Conservation (phyloP, 2,113 vertebrate genomes). For the Tricholaema leucomelas region DNA sequence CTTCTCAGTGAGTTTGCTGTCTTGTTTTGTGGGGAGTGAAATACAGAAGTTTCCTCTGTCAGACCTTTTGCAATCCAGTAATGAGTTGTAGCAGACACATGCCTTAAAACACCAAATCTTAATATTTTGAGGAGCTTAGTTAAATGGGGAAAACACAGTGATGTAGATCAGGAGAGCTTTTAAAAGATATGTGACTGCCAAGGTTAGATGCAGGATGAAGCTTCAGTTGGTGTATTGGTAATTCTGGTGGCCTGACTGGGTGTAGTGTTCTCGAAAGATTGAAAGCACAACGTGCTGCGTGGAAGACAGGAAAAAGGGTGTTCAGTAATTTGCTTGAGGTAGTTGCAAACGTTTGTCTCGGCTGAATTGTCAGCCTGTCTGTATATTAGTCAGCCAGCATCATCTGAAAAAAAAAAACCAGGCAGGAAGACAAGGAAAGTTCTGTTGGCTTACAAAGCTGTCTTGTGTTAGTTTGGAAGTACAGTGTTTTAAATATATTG, state of each 20-base stretch:
- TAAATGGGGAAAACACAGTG: no score
- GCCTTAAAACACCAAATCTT: neutral
- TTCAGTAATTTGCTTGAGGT: slow-evolving; percentile 13
- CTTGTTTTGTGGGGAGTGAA: neutral
- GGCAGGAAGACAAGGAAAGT: slow-evolving; percentile 38
- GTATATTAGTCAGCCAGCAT: slow-evolving; percentile 34
- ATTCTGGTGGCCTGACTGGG: neutral
- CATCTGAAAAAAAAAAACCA: neutral
- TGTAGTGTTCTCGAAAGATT: neutral
- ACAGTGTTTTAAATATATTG: neutral
- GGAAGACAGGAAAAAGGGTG: neutral
- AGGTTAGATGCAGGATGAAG: neutral
- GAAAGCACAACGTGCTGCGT: neutral
- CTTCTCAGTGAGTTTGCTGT: neutral
- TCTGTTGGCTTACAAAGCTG: slow-evolving; percentile 63
- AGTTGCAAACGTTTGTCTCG: neutral
- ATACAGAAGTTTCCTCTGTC: neutral
- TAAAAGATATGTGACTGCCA: neutral
- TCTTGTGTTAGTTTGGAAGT: slow-evolving; percentile 30
- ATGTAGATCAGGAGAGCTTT: neutral
- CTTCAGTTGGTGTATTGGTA: neutral
- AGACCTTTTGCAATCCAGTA: neutral
- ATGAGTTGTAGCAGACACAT: fast-evolving
- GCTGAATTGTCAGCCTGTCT: slow-evolving; percentile 56
- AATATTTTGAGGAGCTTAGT: fast-evolving